A percentile compares a stretch with the other conserved stretches of the same genome.
These are phyloP conservation scores for Lacanobia wlatinum DNA, from an alignment of 2,888 invertebrate species.

Conservation along the genomic window DNA sequence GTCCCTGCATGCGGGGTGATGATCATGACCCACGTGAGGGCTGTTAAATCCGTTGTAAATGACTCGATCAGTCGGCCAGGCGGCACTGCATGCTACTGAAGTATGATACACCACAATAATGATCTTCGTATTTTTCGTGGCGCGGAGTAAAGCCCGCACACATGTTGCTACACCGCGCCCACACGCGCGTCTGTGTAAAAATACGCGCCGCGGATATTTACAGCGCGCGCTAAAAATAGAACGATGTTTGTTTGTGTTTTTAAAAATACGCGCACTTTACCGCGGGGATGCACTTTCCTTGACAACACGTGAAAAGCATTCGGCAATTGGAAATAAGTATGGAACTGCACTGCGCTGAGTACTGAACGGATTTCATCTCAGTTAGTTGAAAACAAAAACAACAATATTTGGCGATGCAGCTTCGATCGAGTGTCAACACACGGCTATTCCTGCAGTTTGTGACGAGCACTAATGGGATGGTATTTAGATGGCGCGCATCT, in stretches of 20 bases:
- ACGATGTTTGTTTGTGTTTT: constrained; percentile 58
- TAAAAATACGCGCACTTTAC: constrained; percentile 43
- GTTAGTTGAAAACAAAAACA: constrained; percentile 4
- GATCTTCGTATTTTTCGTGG: background rate
- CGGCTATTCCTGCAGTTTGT: constrained; percentile 16
- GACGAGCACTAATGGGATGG: background rate
- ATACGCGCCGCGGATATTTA: constrained; percentile 55
- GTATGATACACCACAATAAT: background rate
- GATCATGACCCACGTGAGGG: background rate
- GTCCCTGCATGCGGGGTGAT: background rate
- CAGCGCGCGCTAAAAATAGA: constrained; percentile 45
- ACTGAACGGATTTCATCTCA: background rate
- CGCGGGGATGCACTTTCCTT: constrained; percentile 3
- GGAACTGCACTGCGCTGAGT: background rate
- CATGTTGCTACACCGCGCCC: background rate
- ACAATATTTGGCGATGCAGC: constrained; percentile 21
- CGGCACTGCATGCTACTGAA: too few species aligned
- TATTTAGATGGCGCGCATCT: constrained; percentile 5
- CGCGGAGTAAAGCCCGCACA: background rate
- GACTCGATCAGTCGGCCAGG: too few species aligned
- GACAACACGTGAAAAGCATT: background rate
- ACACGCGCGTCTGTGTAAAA: constrained; percentile 16
- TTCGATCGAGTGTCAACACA: constrained; percentile 22
- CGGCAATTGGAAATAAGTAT: background rate
- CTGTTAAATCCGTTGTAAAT: background rate